These are phyloP conservation scores for Morone saxatilis DNA, from an alignment of 2,113 vertebrate genomes.

Conservation along the genomic window DNA sequence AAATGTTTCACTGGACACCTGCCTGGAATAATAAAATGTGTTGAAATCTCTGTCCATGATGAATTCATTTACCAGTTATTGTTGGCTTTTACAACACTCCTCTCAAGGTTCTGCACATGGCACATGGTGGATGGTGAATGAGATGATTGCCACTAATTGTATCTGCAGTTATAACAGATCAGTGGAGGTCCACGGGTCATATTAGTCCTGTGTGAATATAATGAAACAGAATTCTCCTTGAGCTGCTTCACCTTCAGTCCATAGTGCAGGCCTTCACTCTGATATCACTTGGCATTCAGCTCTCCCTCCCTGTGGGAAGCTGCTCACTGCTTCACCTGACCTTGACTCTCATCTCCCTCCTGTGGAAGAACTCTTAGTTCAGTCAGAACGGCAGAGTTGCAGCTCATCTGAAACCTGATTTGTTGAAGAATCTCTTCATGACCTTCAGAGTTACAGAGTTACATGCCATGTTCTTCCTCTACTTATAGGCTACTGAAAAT, in stretches of 20 bases:
- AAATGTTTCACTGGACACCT: not conserved
- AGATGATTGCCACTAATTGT: not conserved
- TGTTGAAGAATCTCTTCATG: not conserved
- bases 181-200: not conserved
- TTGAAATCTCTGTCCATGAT: not conserved
- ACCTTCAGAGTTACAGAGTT: not conserved
- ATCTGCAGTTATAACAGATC: constrained; percentile 15
- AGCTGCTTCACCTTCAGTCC: not conserved
- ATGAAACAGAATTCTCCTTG: not conserved
- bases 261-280: constrained; percentile 5
- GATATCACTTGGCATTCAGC: constrained; percentile 37
- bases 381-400: not conserved
- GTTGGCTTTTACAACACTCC: not conserved
- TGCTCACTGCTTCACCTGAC: constrained; percentile 36
- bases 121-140: not conserved
- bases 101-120: not conserved
- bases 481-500: not conserved
- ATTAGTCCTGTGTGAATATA: not conserved
- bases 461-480: not conserved
- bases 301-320: constrained; percentile 22
- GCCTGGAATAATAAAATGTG: not conserved
- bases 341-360: constrained; percentile 27
- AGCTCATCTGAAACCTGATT: constrained; percentile 22
- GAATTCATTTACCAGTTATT: not conserved
- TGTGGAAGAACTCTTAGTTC: not conserved